phyloP scores from a whole-genome alignment of 2,113 vertebrate genomes.

The Vidua macroura region DNA sequence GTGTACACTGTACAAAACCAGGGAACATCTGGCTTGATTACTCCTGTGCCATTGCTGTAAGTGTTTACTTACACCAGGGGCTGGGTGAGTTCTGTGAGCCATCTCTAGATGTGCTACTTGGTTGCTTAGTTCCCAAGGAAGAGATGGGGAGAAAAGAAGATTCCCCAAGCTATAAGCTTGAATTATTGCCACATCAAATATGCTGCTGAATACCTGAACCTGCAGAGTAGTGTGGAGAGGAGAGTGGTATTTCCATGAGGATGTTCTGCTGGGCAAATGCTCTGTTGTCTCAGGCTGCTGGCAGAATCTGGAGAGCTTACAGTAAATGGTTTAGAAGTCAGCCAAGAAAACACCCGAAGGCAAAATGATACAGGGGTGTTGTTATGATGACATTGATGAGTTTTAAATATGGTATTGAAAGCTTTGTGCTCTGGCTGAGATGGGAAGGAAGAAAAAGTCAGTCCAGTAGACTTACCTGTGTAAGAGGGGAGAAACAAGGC shows the following conservation, averaged over 20 bases:
- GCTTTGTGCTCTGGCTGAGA: neutral
- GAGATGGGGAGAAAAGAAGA: neutral
- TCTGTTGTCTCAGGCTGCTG: neutral
- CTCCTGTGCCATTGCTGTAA: neutral
- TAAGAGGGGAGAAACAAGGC: neutral
- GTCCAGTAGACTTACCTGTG: neutral
- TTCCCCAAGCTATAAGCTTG: neutral
- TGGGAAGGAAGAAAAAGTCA: neutral
- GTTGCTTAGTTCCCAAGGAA: neutral
- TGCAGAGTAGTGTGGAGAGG: fast-evolving
- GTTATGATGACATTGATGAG: neutral
- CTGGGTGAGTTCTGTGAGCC: neutral
- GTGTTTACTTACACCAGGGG: neutral
- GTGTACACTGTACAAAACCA: neutral
- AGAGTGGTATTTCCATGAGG: neutral
- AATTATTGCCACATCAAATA: neutral
- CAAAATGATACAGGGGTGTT: neutral
- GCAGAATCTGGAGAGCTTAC: neutral
- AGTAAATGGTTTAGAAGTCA: neutral
- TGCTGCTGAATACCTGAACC: neutral
- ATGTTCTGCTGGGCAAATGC: neutral
- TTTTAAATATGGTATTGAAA: neutral
- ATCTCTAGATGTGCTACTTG: neutral
- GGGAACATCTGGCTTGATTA: neutral
- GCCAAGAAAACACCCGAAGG: neutral